Evolutionary conservation across 53 echinoderm and acorn worm species (phyloP), one percentile per base, ranked within the genome.

Genomic region (Henricia sp.): DNA sequence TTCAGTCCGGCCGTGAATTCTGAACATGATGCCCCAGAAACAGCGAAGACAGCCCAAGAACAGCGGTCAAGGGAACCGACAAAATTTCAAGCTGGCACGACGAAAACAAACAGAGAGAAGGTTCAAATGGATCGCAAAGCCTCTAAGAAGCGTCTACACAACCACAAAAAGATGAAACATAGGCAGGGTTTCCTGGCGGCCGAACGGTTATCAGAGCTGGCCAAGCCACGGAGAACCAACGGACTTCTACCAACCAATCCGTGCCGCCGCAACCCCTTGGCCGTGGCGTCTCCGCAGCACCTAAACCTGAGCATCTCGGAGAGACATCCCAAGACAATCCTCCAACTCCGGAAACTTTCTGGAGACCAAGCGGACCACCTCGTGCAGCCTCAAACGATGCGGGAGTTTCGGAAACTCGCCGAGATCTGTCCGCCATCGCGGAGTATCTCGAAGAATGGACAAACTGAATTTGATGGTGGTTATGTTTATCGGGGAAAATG

Each of bases 321-420:
- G 70, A 75, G 77, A 54, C 3, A 68, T 3, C 87, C 91, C 14
- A 48, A 87, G 75, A 91, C 87, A 1, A 91, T 84, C 30, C 83
- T 64, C 12, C 91, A 91, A 52, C 70, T 91, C 30, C 74, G 57
- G 17, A 68, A 87, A 37, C 70, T 91, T 24, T 67, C 91, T 9
- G 52, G 48, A 39, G 91, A 91, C 41, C 87, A 91, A 28, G 50
- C 87, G 57, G 91, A 91, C 26, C 84, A 91, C 50, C 68, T 91
- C 27, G 59, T 91, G 37, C 91, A 91, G 71, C 91, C 91, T 6
- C 87, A 91, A 69, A 87, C 91, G 13, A 32, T 87, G 12, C 68
- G 53, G 24, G 91, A 91, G 71, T 91, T 87, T 43, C 84, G 84
- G 19, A 25, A 59, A 6, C 64, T 91, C 69, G 75, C 87, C 20